phyloP scores from a whole-genome alignment of 2,113 vertebrate genomes.

The Ahaetulla prasina region DNA sequence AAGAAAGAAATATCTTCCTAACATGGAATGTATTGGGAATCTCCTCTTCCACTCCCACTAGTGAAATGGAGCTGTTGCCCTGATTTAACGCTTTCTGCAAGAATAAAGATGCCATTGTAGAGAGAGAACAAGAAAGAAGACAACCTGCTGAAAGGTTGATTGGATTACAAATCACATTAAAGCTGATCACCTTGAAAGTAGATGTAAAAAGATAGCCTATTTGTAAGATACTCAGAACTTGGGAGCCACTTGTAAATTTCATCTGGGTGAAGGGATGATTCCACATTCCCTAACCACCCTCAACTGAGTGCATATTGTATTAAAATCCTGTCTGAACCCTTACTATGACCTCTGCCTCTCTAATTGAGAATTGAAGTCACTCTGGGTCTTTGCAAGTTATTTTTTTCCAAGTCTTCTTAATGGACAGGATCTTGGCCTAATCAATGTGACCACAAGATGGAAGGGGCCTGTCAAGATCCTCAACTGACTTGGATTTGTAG shows the following conservation, averaged over 20 bases:
- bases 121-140: not conserved
- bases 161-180: not conserved
- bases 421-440: not conserved
- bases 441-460: not conserved
- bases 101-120: not conserved
- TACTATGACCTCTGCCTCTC: not conserved
- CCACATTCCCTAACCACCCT: not conserved
- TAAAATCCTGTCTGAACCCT: not conserved
- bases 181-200: not conserved
- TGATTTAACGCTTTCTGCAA: not conserved
- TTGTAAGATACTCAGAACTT: not conserved
- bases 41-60: not conserved
- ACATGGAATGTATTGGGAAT: not conserved
- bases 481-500: not conserved
- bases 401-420: not conserved
- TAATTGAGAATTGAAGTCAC: not conserved
- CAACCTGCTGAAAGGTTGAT: not conserved
- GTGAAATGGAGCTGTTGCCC: not conserved
- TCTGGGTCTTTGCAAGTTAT: not conserved
- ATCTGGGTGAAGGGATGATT: not conserved
- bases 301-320: not conserved
- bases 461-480: not conserved
- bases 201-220: not conserved
- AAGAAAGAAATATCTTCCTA: not conserved
- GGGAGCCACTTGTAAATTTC: not conserved